Base-by-base conservation (phyloP, 2,113 vertebrate species). In the Pteropus alecto region DNA sequence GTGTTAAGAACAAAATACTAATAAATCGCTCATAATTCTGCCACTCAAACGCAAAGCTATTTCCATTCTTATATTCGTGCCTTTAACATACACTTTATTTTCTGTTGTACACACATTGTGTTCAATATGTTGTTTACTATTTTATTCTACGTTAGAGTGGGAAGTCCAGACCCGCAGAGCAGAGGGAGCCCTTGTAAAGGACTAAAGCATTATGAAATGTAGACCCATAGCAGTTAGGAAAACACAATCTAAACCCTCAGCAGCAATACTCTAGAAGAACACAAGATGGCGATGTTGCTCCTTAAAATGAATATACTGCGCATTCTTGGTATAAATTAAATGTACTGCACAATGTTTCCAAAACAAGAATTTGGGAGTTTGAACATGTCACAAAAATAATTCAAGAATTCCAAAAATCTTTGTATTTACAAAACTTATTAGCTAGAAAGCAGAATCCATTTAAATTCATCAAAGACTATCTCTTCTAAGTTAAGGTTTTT, bases 161-260 rank as follows among this genome's bases (percentile, higher is more conserved):
- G 18, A 78, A 38, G 54, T 8, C 19, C 48, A 16, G 22, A 30
- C 43, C 76, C 6, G 61, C 28, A 51, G 70, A 26, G 33, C 24
- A 30, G 41, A 16, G 1, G 41, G 38, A 74, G 67, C 38, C n/a
- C 35, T n/a, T 6, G 0, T 7, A 11, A 41, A 74, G 35, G 54
- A 28, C 24, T 9, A 8, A 33, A 46, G 15, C 21, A 0, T 30
- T 22, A 12, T 1, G 8, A n/a, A 18, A 56, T 0, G 2, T 4
- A 26, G 12, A 35, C n/a, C 13, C 13, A 0, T 9, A 46, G 30
- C 33, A 19, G 48, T 46, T 9, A 28, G 0, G 46, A 63, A 51
- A 41, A 8, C 43, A 22, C 6, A 16, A n/a, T 22, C 48, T 3
- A 70, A 60, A 65, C 4, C 56, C 81, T 38, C 43, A 26, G 71